Base-by-base conservation (phyloP, 1,140 invertebrate species). In the Caenorhabditis inopinata region DNA sequence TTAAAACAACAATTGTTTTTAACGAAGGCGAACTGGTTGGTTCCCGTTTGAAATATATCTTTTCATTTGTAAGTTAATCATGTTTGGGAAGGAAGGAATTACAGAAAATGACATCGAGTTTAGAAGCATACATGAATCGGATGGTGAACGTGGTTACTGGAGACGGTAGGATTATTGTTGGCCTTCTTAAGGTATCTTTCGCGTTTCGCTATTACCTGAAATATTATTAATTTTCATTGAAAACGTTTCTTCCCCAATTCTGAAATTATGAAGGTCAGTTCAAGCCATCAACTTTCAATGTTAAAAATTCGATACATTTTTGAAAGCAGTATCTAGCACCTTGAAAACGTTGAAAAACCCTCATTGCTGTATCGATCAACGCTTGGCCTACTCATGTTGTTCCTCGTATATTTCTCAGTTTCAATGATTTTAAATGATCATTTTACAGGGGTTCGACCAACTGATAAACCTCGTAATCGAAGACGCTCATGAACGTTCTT, bases 381-480 rank as follows among this genome's bases (percentile, higher is more conserved):
- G n/a, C n/a, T 42, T 14, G 38, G 38, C 5, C 14, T 42, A 42
- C 0, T 9, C n/a, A 23, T 9, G 7, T 53, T 9, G 12, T 9
- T 1, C 14, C 7, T 53, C 7, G 7, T 53, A 27, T 11, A 6
- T 53, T 38, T 18, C 0, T 7, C 32, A 74, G 38, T 74, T 18
- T 21, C 35, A 74, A 1, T 23, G n/a, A 11, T 53, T 23, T 23
- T 53, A 7, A 27, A 1, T 21, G 5, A 46, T 74, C 5, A 1
- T 47, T 2, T 74, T 79, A 23, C 29, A 79, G 78, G 94, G 94
- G 49, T 98, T 97, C 91, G 96, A 99, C 90, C 96, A 99, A 90
- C 96, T 95, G 18, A 96, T 98, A 79, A 99, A 99, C 87, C 91
- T 98, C 80, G 97, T 99, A 85, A 90, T 99, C 42, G 96, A 98